phyloP scores from a whole-genome alignment of 2,797 vertebrate genomes.

The Malacoctenus gilli region DNA sequence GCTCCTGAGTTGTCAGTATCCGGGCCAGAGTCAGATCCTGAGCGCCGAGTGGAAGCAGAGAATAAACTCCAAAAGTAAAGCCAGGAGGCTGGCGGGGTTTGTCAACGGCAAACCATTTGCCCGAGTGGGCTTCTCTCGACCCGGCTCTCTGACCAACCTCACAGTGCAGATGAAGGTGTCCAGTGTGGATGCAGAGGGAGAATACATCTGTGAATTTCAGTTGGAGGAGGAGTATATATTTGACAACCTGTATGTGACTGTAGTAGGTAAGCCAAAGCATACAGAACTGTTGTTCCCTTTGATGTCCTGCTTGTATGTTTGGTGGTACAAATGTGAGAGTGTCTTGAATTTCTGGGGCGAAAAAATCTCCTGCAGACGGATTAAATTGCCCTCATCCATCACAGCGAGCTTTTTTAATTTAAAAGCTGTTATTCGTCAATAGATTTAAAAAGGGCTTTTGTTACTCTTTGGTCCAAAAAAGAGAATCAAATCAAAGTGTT shows the following conservation, averaged over 20 bases:
- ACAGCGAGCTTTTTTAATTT: too few relatives aligned
- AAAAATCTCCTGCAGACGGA: too few relatives aligned
- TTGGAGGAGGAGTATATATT: not conserved
- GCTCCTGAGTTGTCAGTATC: slow-evolving; percentile 72
- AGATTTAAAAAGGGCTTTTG: too few relatives aligned
- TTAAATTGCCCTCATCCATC: too few relatives aligned
- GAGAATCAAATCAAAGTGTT: slow-evolving; percentile 1
- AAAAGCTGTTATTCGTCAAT: too few relatives aligned
- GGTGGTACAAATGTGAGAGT: too few relatives aligned
- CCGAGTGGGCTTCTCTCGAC: slow-evolving; percentile 40
- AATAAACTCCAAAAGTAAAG: slow-evolving; percentile 12
- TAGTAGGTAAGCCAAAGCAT: slow-evolving; percentile 63
- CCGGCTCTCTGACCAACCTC: slow-evolving; percentile 74
- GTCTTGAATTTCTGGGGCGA: too few relatives aligned
- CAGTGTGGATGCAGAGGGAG: slow-evolving; percentile 67
- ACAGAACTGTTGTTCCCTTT: too few relatives aligned
- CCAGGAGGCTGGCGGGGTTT: slow-evolving; percentile 60
- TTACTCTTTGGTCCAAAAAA: not conserved
- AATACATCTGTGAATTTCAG: slow-evolving; percentile 73
- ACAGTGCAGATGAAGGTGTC: slow-evolving; percentile 68
- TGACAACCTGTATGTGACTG: slow-evolving; percentile 47
- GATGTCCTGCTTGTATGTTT: too few relatives aligned
- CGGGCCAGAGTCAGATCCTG: slow-evolving; percentile 39
- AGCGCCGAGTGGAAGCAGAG: slow-evolving; percentile 63
- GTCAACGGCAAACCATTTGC: rapidly evolving